phyloP scores from a whole-genome alignment of 2,113 vertebrate species.

The Stigmatopora argus region DNA sequence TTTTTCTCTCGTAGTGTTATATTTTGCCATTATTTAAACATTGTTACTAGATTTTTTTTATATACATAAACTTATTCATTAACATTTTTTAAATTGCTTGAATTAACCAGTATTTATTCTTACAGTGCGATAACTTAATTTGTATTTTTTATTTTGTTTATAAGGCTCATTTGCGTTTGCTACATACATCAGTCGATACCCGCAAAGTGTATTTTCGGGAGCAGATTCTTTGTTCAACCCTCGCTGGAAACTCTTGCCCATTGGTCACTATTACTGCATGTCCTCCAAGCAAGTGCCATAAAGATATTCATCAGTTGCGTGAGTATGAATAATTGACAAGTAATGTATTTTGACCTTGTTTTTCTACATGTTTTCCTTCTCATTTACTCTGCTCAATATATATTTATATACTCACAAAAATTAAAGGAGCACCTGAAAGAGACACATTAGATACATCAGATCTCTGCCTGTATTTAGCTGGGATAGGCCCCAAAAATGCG shows the following conservation, averaged over 20 bases:
- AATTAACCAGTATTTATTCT: not conserved
- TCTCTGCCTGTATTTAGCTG: no score
- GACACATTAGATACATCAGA: no score
- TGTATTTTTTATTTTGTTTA: not conserved
- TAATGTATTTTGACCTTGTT: no score
- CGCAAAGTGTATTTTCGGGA: conserved; percentile 77
- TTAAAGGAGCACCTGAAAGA: no score
- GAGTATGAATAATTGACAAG: conserved; percentile 60
- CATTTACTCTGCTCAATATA: no score
- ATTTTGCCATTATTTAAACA: not conserved
- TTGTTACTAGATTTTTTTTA: not conserved
- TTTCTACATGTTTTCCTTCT: no score
- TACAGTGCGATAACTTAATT: not conserved
- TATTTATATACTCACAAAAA: no score
- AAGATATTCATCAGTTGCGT: conserved; percentile 79
- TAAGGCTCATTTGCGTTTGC: conserved; percentile 80
- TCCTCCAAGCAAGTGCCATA: conserved; percentile 69
- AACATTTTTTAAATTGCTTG: not conserved
- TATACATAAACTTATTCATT: not conserved
- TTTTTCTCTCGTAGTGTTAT: not conserved
- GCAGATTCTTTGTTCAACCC: conserved; percentile 75
- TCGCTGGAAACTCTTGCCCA: conserved; percentile 83
- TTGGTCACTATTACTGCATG: conserved; percentile 87
- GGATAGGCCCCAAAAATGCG: no score
- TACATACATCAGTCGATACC: conserved; percentile 71